Conservation (phyloP, 2,113 vertebrate species). For the Dasypus novemcinctus region DNA sequence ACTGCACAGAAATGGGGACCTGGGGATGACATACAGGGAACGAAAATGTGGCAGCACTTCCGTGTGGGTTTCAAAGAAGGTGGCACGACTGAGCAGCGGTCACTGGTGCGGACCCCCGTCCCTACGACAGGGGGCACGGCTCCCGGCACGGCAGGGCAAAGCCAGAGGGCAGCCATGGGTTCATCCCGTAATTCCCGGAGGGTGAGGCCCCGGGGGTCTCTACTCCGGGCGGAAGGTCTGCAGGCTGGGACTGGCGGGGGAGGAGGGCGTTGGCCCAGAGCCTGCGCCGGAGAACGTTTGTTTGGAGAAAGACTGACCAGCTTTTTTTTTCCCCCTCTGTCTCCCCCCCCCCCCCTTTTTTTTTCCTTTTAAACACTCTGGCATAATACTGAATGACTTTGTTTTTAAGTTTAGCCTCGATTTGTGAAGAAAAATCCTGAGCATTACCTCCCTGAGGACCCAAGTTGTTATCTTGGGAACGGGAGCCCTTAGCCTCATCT, state of each 20-base stretch:
- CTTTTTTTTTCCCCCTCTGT: not conserved
- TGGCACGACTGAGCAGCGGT: not conserved
- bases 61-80: not conserved
- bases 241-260: not conserved
- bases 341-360: not conserved
- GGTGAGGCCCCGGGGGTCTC: not conserved
- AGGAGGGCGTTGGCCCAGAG: constrained; percentile 15
- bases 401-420: constrained; percentile 64
- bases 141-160: not conserved
- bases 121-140: not conserved
- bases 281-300: constrained; percentile 51
- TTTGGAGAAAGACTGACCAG: constrained; percentile 5
- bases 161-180: constrained; percentile 38
- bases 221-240: not conserved
- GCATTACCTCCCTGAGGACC: constrained; percentile 33
- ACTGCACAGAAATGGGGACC: not conserved
- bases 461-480: constrained; percentile 80
- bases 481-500: constrained; percentile 72
- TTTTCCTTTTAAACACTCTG: not conserved
- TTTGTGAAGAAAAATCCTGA: constrained; percentile 50
- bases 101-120: not conserved
- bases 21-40: not conserved
- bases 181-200: constrained; percentile 64
- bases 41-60: not conserved
- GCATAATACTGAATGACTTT: constrained; percentile 61